Evolutionary conservation across 1,140 invertebrate species (phyloP).

Genomic region (Diplogasteroides magnus): DNA sequence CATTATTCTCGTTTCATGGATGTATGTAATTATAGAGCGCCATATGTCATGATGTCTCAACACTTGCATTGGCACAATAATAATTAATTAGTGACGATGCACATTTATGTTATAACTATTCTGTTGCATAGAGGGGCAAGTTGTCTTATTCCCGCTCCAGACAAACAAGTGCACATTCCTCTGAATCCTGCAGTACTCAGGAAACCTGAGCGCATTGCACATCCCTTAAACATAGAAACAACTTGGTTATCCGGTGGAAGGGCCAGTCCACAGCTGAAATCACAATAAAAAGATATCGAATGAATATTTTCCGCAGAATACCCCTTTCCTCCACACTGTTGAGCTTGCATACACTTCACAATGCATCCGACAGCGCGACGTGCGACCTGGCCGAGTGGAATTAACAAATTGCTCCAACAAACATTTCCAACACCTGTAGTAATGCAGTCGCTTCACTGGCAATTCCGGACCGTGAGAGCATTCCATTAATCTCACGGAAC

Average conservation of each 20-base stretch:
- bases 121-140: too few species aligned
- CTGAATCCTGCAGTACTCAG: constrained; percentile 29
- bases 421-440: too few species aligned
- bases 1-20: too few species aligned
- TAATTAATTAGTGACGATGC: too few species aligned
- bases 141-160: constrained; percentile 27
- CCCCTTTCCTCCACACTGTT: constrained; percentile 14
- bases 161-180: constrained; percentile 26
- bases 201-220: constrained; percentile 32
- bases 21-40: too few species aligned
- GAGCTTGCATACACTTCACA: constrained; percentile 30
- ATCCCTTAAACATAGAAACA: constrained; percentile 27
- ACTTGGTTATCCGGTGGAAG: constrained; percentile 31
- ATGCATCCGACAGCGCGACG: too few species aligned
- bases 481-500: constrained; percentile 29
- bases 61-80: too few species aligned
- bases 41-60: too few species aligned
- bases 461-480: constrained; percentile 25
- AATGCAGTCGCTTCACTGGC: too few species aligned
- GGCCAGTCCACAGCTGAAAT: constrained; percentile 26
- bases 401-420: neutral
- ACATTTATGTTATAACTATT: too few species aligned
- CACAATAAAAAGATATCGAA: neutral
- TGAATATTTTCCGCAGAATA: neutral
- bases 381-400: too few species aligned